These are phyloP conservation scores for Cossypha caffra DNA, from an alignment of 2,797 vertebrate genomes.

Conservation along the genomic window DNA sequence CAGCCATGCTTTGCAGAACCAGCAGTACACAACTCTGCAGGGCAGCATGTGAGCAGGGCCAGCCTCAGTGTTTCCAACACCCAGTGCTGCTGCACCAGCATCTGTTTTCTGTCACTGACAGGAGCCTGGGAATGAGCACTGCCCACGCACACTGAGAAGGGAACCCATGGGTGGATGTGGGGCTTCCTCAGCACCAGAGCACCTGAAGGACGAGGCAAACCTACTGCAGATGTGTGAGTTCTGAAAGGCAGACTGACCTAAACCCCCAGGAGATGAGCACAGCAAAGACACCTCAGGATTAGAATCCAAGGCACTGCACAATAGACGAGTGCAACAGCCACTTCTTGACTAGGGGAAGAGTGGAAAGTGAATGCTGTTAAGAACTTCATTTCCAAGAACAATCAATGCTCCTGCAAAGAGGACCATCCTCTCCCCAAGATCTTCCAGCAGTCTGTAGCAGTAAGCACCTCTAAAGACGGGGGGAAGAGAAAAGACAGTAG, in stretches of 20 bases:
- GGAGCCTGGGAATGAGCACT: not conserved
- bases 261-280: not conserved
- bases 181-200: not conserved
- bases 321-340: not conserved
- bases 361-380: not conserved
- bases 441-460: not conserved
- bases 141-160: fast-evolving
- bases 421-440: not conserved
- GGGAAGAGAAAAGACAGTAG: fast-evolving
- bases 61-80: not conserved
- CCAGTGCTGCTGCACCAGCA: not conserved
- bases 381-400: not conserved
- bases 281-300: not conserved
- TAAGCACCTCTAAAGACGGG: not conserved
- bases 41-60: fast-evolving
- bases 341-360: not conserved
- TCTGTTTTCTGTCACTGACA: not conserved
- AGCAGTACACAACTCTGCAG: not conserved
- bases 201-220: not conserved
- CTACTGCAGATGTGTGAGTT: not conserved
- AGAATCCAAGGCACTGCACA: not conserved
- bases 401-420: not conserved
- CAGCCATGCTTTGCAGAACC: not conserved
- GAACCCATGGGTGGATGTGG: fast-evolving
- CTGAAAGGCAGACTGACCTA: not conserved